These are phyloP conservation scores for Addax nasomaculatus DNA, from an alignment of 2,113 vertebrate species.

Conservation along the genomic window DNA sequence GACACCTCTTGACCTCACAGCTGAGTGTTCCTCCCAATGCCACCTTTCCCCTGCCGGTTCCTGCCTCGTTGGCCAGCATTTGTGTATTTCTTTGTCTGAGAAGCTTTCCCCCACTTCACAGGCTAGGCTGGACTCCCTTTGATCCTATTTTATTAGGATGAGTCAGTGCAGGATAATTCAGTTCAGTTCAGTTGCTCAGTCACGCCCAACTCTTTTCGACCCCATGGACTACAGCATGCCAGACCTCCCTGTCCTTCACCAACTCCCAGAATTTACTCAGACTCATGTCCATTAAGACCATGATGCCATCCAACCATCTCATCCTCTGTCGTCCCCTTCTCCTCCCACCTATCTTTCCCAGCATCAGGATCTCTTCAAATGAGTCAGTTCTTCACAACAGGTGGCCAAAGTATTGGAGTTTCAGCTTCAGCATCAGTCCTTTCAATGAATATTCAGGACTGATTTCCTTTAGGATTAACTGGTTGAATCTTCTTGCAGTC, in stretches of 20 bases:
- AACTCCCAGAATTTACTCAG: not conserved
- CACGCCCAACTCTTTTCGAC: not conserved
- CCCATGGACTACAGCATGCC: not conserved
- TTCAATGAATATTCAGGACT: not conserved
- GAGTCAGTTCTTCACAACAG: not conserved
- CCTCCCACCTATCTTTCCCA: not conserved
- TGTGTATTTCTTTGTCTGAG: not conserved
- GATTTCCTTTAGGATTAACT: not conserved
- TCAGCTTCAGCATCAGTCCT: not conserved
- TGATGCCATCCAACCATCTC: not conserved
- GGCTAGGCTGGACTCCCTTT: not conserved
- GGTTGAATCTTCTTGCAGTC: not conserved
- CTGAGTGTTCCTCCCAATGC: not conserved
- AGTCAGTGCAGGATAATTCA: not conserved
- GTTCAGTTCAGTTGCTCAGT: not conserved
- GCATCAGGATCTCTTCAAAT: not conserved
- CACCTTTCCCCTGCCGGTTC: not conserved
- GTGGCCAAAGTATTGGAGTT: not conserved
- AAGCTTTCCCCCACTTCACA: not conserved
- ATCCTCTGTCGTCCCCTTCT: rapidly evolving
- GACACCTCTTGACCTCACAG: not conserved
- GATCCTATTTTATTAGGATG: not conserved
- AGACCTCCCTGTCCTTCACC: not conserved
- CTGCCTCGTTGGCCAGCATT: not conserved
- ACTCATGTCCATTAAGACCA: not conserved